Percentiles rank a stretch among this genome's conserved stretches.
These are phyloP conservation scores for Scaptodrosophila lebanonensis DNA, from an alignment of 1,140 invertebrate genomes.

Conservation along the genomic window DNA sequence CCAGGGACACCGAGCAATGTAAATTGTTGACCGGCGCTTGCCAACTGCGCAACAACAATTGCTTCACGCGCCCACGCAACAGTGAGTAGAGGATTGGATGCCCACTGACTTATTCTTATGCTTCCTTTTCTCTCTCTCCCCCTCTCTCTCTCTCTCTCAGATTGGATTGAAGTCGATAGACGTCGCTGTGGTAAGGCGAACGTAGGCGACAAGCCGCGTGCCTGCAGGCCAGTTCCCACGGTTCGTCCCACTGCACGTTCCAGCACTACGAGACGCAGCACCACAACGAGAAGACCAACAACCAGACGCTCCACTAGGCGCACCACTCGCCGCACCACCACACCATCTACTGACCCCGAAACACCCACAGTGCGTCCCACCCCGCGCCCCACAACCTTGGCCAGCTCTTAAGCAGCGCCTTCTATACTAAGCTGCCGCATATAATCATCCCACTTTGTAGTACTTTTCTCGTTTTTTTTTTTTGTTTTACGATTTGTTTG, in stretches of 20 bases:
- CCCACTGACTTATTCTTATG: not conserved
- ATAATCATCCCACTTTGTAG: no score
- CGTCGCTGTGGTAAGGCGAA: conserved; percentile 33
- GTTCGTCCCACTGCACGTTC: not conserved
- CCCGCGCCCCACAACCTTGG: no score
- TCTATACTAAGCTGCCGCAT: no score
- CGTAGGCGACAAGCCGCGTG: conserved; percentile 44
- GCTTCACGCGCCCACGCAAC: conserved; percentile 37
- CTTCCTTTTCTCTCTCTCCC: not conserved
- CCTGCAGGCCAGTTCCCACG: conserved; percentile 2
- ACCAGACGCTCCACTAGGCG: not conserved
- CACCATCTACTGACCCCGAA: no score
- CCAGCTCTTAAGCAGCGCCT: no score
- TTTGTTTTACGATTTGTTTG: not conserved
- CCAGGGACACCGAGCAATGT: conserved; percentile 29
- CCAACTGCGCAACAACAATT: conserved; percentile 52
- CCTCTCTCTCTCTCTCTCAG: conserved; percentile 19
- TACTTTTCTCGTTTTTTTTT: not conserved
- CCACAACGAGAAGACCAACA: not conserved
- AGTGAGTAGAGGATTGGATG: conserved; percentile 48
- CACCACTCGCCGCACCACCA: not conserved
- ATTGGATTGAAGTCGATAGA: conserved; percentile 46
- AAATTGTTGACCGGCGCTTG: conserved; percentile 48
- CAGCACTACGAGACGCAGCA: not conserved
- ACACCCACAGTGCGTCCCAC: no score